Base-by-base conservation (phyloP, 2,797 vertebrate species). In the Amazonetta brasiliensis region DNA sequence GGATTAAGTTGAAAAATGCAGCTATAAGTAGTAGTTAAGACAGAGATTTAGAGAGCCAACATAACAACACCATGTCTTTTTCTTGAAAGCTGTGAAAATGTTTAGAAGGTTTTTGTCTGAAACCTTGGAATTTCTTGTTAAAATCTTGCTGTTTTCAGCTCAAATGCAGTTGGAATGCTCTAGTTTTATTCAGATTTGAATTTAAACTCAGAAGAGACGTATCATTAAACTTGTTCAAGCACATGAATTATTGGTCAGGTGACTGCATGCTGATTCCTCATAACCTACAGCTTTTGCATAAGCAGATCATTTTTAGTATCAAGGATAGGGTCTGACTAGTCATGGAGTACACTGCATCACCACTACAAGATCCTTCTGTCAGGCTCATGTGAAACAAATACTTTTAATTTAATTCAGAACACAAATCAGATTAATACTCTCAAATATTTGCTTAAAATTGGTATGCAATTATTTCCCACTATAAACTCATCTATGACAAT, bases 161-260 rank as follows among this genome's bases (percentile, higher is more conserved):
- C 83, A 48, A 33, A 37, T 48, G 25, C 20, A 39, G 23, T 41
- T 59, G 33, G 46, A 86, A 73, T 64, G 56, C 31, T 88, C 84
- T 67, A 73, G 46, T 37, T 92, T 92, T 84, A 90, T 89, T 87
- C 75, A 68, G 50, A 56, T 46, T 59, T 87, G 56, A 88, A 89
- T 95, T 96, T 80, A 84, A 95, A 94, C 55, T 7, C 6, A 37
- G 82, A 94, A 84, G 56, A 90, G 21, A 78, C 35, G 10, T 91
- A 72, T 73, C 68, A 35, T 76, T 80, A 96, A 89, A 76, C 59
- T 89, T 95, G 85, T 89, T 96, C n/a, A 71, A 35, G 46, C 6
- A 55, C 18, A 75, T 84, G n/a, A 93, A 94, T 95, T 92, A 92
- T 91, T 94, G 75, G 46, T 62, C 55, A 74, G 90, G 91, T 88